A percentile compares a stretch with the other conserved stretches of the same genome.
Evolutionary conservation across 2,888 invertebrate species (phyloP).

Genomic region (Plagodis pulveraria): DNA sequence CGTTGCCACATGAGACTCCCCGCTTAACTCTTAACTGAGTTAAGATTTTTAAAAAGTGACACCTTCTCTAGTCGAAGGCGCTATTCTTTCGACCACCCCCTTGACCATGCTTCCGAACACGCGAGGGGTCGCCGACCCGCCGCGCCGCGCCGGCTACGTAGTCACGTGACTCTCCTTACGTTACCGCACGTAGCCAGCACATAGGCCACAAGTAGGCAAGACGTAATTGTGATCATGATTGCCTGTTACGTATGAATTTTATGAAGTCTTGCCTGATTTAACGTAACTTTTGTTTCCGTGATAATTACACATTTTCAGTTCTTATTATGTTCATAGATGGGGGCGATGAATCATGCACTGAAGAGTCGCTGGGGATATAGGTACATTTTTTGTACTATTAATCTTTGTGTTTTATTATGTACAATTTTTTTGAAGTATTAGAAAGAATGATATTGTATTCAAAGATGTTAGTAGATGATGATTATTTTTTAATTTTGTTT

Average conservation of each 20-base stretch:
- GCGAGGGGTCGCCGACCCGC: constrained; percentile 62
- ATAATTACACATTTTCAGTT: background rate
- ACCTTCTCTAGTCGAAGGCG: constrained; percentile 11
- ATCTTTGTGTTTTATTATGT: no score
- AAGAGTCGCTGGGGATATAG: no score
- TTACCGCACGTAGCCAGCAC: constrained; percentile 1
- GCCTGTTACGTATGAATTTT: constrained; percentile 32
- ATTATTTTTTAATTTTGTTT: no score
- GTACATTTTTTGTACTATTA: no score
- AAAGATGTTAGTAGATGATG: no score
- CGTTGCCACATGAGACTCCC: no score
- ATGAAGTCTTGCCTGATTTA: background rate
- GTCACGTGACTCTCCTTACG: constrained; percentile 42
- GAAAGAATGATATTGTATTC: no score
- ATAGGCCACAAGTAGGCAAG: background rate
- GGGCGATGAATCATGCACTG: no score
- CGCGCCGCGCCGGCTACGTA: constrained; percentile 52
- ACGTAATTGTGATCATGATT: constrained; percentile 30
- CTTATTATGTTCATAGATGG: background rate
- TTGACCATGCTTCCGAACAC: constrained; percentile 63
- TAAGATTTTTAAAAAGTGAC: background rate
- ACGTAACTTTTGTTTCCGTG: background rate
- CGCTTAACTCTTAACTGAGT: no score
- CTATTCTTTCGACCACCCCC: constrained; percentile 50
- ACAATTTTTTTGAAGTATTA: no score